Base-by-base conservation (phyloP, 2,888 invertebrate species). In the Entomobrya proxima region DNA sequence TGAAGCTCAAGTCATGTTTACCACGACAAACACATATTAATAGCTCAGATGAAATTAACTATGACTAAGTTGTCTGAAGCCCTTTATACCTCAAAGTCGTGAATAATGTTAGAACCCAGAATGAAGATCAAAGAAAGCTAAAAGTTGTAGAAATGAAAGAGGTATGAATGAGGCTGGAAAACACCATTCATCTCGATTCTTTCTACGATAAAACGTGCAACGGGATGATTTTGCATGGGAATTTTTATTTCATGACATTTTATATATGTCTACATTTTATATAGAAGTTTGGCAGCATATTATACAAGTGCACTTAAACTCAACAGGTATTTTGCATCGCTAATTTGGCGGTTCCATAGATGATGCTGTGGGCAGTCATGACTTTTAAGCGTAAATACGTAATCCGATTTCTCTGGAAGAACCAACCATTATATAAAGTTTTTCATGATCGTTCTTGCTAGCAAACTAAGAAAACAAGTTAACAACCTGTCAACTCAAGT, bases 211-310 rank as follows among this genome's bases (percentile, higher is more conserved):
- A 89, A 89, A 89, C 86, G 84, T 88, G 87, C 86, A 86, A 87
- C 81, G 83, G 44, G 55, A 32, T 55, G 61, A 89, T 89, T 89
- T 88, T 82, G 80, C 89, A 89, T 87, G 89, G 89, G 89, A 89
- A 89, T 47, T 67, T 86, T 81, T 75, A 27, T 58, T 30, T 58
- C 11, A 24, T 27, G 11, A 67, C 21, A 24, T 40, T n/a, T 32
- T 61, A n/a, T 47, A 52, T 55, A 37, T 44, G 27, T 61, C 47
- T 3, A 55, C 55, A 47, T 61, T 24, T 77, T 58, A 24, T 75
- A 30, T n/a, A n/a, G n/a, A n/a, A n/a, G n/a, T n/a, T n/a, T n/a
- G n/a, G n/a, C n/a, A n/a, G n/a, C n/a, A n/a, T n/a, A n/a, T n/a
- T n/a, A n/a, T n/a, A n/a, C 27, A 18, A 55, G 18, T 18, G 7